A percentile compares a stretch with the other conserved stretches of the same genome.
phyloP scores from a whole-genome alignment of 2,797 vertebrate species.

The Coranthus polyacanthus region DNA sequence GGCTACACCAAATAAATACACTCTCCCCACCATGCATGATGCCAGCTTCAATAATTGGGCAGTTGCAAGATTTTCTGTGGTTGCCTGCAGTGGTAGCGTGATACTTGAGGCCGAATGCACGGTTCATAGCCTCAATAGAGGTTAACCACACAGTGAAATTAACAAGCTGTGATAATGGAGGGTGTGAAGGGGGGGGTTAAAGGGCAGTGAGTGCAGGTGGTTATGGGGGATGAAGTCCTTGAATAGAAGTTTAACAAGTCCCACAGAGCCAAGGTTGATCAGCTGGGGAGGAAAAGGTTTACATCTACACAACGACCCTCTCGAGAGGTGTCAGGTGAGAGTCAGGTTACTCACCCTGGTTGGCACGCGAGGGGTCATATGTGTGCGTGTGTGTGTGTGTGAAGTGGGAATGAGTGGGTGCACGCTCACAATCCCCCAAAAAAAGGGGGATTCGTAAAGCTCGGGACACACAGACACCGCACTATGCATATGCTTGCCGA shows the following conservation, averaged over 20 bases:
- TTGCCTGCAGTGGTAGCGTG: constrained; percentile 37
- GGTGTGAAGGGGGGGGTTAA: constrained; percentile 57
- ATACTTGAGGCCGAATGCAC: constrained; percentile 45
- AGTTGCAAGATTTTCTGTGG: constrained; percentile 47
- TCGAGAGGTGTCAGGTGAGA: constrained; percentile 74
- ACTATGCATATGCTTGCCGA: constrained; percentile 7
- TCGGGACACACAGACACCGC: constrained; percentile 52
- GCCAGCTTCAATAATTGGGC: constrained; percentile 42
- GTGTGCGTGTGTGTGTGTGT: constrained; percentile 14
- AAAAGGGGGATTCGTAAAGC: constrained; percentile 59
- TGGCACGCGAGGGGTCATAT: constrained; percentile 31
- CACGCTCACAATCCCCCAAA: constrained; percentile 25
- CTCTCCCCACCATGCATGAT: constrained; percentile 12
- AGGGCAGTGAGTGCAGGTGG: constrained; percentile 68
- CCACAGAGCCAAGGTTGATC: constrained; percentile 48
- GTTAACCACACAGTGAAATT: constrained; percentile 78
- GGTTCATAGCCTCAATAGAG: constrained; percentile 65
- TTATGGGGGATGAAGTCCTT: constrained; percentile 73
- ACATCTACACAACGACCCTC: constrained; percentile 50
- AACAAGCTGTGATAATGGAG: constrained; percentile 79
- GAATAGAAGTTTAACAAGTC: constrained; percentile 75
- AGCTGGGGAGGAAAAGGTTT: constrained; percentile 49
- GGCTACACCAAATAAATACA: constrained; percentile 39
- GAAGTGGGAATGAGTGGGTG: no score
- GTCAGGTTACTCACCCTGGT: constrained; percentile 47